A percentile compares a stretch with the other conserved stretches of the same genome.
Evolutionary conservation across 1,140 invertebrate species (phyloP).

Genomic region (Laupala kohalensis): DNA sequence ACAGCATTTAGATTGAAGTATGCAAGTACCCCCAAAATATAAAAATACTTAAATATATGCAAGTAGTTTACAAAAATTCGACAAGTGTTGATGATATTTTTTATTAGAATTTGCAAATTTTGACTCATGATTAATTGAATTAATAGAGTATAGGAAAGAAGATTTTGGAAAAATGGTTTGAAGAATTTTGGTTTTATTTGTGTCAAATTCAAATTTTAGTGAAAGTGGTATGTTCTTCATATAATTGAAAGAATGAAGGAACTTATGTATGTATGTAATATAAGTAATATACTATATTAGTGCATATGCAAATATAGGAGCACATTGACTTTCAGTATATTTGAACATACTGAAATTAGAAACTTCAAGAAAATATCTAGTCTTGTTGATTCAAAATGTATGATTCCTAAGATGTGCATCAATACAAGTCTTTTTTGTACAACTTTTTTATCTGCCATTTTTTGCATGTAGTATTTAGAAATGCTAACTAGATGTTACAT

Average conservation of each 20-base stretch:
- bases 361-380: background rate
- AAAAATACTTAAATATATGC: no score
- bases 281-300: background rate
- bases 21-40: no score
- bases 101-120: no score
- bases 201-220: no score
- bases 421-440: background rate
- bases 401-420: background rate
- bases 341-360: background rate
- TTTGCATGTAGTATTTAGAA: background rate
- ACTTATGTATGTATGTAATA: background rate
- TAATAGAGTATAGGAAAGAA: no score
- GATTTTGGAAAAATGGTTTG: no score
- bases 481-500: background rate
- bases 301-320: background rate
- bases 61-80: no score
- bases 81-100: no score
- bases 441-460: background rate
- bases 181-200: no score
- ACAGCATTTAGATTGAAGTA: no score
- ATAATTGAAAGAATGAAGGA: background rate
- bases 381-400: background rate
- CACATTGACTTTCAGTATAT: background rate
- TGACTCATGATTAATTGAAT: no score
- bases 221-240: background rate